These are phyloP conservation scores for Pandion haliaetus DNA, from an alignment of 2,113 vertebrate species.

Conservation along the genomic window DNA sequence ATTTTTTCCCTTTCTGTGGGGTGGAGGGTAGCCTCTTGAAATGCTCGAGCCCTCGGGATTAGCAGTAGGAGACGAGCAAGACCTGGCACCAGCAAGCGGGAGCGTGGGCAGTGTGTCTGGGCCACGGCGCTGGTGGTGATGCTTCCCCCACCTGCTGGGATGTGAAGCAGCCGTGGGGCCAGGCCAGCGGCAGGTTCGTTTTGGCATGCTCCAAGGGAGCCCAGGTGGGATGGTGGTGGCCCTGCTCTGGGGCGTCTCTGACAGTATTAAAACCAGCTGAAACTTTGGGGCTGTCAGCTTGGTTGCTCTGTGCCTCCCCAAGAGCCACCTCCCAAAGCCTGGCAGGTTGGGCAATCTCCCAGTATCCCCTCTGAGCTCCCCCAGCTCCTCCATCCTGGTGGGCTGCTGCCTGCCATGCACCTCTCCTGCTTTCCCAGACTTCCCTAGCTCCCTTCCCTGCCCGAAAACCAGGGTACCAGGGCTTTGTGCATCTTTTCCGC, in stretches of 20 bases:
- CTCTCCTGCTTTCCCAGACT: neutral
- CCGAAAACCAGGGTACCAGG: neutral
- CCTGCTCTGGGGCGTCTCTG: neutral
- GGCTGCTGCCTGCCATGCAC: neutral
- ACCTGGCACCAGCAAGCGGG: neutral
- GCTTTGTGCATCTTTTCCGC: neutral
- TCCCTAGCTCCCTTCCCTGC: neutral
- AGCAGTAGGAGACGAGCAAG: neutral
- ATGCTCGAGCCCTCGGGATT: neutral
- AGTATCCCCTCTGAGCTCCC: neutral
- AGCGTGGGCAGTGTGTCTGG: fast-evolving
- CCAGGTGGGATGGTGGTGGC: neutral
- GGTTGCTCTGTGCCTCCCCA: neutral
- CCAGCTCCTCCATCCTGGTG: fast-evolving
- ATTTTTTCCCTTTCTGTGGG: neutral
- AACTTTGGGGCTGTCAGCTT: neutral
- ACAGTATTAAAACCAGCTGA: slow-evolving; percentile 68
- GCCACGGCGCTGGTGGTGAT: fast-evolving
- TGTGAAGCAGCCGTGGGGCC: fast-evolving
- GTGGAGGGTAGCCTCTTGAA: neutral
- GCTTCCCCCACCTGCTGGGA: neutral
- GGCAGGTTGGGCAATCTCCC: fast-evolving
- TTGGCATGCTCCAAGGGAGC: neutral
- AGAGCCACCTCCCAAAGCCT: neutral
- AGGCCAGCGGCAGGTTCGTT: neutral